Evolutionary conservation across 1,140 invertebrate species (phyloP).

Genomic region (Maconellicoccus hirsutus): DNA sequence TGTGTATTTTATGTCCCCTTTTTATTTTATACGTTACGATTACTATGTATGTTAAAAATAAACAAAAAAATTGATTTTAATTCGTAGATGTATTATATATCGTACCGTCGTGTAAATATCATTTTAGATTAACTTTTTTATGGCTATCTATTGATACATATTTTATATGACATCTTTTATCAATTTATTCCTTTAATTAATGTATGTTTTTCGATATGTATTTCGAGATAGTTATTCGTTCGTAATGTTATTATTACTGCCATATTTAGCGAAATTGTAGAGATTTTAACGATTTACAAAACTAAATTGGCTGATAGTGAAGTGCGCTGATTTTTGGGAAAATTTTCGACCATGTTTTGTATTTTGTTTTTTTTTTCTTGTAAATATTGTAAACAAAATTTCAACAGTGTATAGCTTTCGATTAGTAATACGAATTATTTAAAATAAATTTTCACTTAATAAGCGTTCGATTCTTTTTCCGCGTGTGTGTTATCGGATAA

Average conservation of each 20-base stretch:
- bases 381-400: conserved; percentile 19
- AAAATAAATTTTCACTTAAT: conserved; percentile 20
- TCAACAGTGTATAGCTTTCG: conserved; percentile 19
- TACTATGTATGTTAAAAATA: neutral
- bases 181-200: conserved; percentile 11
- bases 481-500: too few relatives aligned
- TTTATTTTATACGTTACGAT: neutral
- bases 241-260: conserved; percentile 13
- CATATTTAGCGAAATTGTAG: neutral
- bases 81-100: conserved; percentile 2
- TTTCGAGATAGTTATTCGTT: conserved; percentile 10
- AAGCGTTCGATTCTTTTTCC: neutral
- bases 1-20: conserved; percentile 10
- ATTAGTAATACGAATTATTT: conserved; percentile 13
- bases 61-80: neutral
- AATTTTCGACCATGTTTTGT: conserved; percentile 11
- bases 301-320: neutral
- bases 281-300: neutral
- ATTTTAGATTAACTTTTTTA: conserved; percentile 18
- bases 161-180: conserved; percentile 17
- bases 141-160: conserved; percentile 7
- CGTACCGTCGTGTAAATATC: conserved; percentile 12
- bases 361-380: neutral
- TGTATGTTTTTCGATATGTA: conserved; percentile 10
- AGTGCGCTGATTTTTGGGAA: neutral